Evolutionary conservation across 2,888 invertebrate species (phyloP).

Genomic region (Nezara viridula): DNA sequence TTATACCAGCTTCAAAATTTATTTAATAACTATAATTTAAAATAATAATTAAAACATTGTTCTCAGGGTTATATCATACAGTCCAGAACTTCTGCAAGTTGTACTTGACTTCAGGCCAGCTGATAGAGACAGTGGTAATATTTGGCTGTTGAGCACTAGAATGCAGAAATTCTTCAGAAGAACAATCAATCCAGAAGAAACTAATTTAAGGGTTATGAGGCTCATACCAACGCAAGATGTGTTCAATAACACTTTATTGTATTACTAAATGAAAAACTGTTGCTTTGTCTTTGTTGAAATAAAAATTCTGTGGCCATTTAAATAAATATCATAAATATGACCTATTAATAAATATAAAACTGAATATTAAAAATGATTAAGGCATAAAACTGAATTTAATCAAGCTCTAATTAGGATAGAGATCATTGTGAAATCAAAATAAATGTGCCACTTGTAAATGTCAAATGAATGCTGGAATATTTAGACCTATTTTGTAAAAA

Average conservation of each 20-base stretch:
- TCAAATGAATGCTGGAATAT: background rate
- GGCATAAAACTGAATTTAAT: background rate
- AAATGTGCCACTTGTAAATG: constrained; percentile 5
- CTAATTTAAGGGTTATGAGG: constrained; percentile 82
- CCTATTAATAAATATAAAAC: background rate
- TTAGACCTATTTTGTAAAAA: background rate
- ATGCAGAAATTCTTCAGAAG: constrained; percentile 86
- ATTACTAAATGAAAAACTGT: constrained; percentile 1
- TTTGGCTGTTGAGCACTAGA: constrained; percentile 83
- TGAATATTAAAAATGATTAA: background rate
- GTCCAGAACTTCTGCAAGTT: constrained; percentile 82
- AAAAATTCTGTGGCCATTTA: background rate
- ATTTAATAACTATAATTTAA: no score
- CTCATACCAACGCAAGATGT: constrained; percentile 69
- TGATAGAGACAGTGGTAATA: constrained; percentile 77
- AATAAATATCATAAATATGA: background rate
- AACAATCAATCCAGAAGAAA: constrained; percentile 77
- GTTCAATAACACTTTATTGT: constrained; percentile 67
- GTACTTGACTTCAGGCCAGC: constrained; percentile 81
- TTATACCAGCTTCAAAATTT: no score
- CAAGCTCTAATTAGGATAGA: background rate
- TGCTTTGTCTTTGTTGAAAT: background rate
- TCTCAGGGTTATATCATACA: constrained; percentile 79
- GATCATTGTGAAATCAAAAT: background rate
- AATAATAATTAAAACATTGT: background rate